These are phyloP conservation scores for Odontomachus brunneus DNA, from an alignment of 1,140 invertebrate genomes.

Conservation along the genomic window DNA sequence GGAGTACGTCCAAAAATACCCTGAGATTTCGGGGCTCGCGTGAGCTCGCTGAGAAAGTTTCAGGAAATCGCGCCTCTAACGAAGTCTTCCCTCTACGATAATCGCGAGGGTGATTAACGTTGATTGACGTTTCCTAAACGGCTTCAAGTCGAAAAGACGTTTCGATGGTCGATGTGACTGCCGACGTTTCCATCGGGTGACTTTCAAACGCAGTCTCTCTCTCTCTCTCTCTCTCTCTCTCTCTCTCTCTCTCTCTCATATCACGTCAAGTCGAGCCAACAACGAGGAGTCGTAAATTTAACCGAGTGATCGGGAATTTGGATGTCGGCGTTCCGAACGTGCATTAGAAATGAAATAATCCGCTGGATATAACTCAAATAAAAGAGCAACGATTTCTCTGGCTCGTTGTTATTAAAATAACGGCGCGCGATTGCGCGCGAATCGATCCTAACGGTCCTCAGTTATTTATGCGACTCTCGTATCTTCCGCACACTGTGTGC, in stretches of 20 bases:
- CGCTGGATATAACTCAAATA: no score
- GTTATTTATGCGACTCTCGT: no score
- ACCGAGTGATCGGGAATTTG: slow-evolving; percentile 17
- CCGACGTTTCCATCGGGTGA: slow-evolving; percentile 36
- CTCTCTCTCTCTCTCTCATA: not conserved
- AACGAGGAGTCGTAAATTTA: slow-evolving; percentile 32
- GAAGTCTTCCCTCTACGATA: slow-evolving; percentile 11
- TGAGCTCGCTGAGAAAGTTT: slow-evolving; percentile 11
- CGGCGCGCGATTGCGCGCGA: no score
- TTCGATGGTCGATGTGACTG: slow-evolving; percentile 19
- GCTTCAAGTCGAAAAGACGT: slow-evolving; percentile 20
- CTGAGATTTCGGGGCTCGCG: not conserved
- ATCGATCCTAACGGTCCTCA: no score
- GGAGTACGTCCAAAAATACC: not conserved
- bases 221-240: no score
- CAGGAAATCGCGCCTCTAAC: slow-evolving; percentile 29
- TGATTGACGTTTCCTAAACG: slow-evolving; percentile 59
- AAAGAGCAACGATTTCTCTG: no score
- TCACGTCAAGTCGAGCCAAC: slow-evolving; percentile 31
- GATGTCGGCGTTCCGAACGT: not conserved
- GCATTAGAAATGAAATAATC: no score
- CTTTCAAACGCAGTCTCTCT: slow-evolving; percentile 21
- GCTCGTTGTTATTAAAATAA: no score
- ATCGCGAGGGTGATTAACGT: slow-evolving; percentile 48
- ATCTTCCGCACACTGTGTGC: no score